Evolutionary conservation across 1,140 invertebrate genomes (phyloP).

Genomic region (Argopecten irradians): DNA sequence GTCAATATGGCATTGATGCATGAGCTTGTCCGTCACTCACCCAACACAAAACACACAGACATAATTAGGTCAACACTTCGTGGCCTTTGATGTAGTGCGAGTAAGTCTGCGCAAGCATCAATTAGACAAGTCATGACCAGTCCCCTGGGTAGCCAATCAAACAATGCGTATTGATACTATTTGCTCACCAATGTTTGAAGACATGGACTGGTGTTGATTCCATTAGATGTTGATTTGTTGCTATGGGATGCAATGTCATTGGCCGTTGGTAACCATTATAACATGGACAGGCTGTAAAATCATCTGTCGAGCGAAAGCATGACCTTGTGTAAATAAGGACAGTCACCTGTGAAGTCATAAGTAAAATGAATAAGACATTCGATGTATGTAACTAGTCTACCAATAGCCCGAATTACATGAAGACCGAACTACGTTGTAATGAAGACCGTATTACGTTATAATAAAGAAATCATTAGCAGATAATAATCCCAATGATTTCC

Average conservation of each 20-base stretch:
- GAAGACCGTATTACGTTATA: no score
- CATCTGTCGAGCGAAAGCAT: no score
- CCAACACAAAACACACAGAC: not conserved
- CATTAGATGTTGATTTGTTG: not conserved
- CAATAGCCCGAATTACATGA: no score
- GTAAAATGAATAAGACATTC: no score
- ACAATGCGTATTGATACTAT: not conserved
- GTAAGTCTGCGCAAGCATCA: not conserved
- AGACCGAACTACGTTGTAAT: no score
- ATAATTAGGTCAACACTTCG: conserved; percentile 11
- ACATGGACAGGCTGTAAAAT: no score
- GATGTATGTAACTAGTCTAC: no score
- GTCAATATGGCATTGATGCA: not conserved
- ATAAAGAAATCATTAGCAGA: no score
- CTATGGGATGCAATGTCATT: not conserved
- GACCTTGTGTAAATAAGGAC: no score
- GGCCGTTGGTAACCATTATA: not conserved
- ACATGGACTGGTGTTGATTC: not conserved
- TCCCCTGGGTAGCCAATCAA: not conserved
- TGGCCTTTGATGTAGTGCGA: not conserved
- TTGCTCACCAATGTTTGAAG: not conserved
- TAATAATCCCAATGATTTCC: no score
- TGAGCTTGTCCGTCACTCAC: not conserved
- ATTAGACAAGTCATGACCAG: not conserved
- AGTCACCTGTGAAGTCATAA: no score